Conservation (phyloP, 37 sponge, comb jelly and placozoan genomes). For the Spongilla lacustris region DNA sequence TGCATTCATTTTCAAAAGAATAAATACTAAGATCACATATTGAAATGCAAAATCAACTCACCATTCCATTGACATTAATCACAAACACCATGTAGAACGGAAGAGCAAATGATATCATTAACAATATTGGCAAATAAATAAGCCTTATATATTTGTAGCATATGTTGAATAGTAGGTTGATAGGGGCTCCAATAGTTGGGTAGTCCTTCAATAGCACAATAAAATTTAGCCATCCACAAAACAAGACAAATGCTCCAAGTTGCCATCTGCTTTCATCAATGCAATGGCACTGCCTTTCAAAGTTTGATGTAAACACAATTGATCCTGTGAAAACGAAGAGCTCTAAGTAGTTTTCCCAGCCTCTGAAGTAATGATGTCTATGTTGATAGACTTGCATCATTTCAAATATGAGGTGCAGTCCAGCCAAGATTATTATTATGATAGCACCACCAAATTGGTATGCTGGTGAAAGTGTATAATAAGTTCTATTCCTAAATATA, state of each 20-base stretch:
- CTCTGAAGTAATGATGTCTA: conserved; percentile 12
- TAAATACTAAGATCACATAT: too few relatives aligned
- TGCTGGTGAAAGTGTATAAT: too few relatives aligned
- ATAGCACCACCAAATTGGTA: too few relatives aligned
- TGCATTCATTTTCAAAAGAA: too few relatives aligned
- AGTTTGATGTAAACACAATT: conserved; percentile 9
- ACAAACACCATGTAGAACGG: conserved; percentile 41
- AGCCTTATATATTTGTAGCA: conserved; percentile 16
- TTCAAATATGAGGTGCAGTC: not conserved
- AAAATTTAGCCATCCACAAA: conserved; percentile 39
- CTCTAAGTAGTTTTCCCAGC: conserved; percentile 23
- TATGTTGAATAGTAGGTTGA: conserved; percentile 22
- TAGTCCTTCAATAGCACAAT: conserved; percentile 16
- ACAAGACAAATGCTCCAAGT: conserved; percentile 34
- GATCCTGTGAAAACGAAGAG: not conserved
- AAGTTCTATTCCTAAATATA: too few relatives aligned
- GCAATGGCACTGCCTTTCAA: conserved; percentile 21
- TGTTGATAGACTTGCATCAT: not conserved
- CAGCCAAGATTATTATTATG: too few relatives aligned
- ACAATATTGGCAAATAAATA: conserved; percentile 13
- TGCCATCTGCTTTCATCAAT: conserved; percentile 23
- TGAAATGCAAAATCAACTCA: conserved; percentile 20
- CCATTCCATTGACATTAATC: not conserved
- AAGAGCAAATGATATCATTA: conserved; percentile 25
- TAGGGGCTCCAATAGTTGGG: conserved; percentile 22